A percentile compares a stretch with the other conserved stretches of the same genome.
Evolutionary conservation across 2,113 vertebrate genomes (phyloP).

Genomic region (Platanista minor): DNA sequence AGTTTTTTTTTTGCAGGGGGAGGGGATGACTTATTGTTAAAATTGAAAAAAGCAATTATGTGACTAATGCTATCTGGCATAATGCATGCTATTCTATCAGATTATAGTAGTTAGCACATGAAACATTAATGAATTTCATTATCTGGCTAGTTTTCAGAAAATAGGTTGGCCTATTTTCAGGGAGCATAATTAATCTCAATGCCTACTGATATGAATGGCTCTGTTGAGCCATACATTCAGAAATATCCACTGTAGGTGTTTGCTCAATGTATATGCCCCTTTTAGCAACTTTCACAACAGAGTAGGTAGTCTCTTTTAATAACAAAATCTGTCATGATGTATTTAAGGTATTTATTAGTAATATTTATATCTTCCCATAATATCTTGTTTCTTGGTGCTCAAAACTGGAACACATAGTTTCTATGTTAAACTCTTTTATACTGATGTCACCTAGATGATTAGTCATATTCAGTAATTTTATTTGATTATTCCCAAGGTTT

Average conservation of each 20-base stretch:
- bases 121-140: conserved; percentile 15
- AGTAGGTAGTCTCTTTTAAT: not conserved
- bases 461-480: not conserved
- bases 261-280: not conserved
- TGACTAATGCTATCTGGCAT: not conserved
- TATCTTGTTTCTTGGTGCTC: not conserved
- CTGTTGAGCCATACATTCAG: not conserved
- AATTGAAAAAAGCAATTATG: not conserved
- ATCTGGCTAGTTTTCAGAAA: not conserved
- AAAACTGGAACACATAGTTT: not conserved
- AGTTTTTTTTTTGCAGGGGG: not conserved
- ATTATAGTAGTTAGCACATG: not conserved
- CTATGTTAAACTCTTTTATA: not conserved
- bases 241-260: not conserved
- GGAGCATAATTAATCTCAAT: not conserved
- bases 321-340: not conserved
- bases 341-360: not conserved
- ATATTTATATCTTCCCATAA: not conserved
- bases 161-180: not conserved
- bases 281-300: not conserved
- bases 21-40: not conserved
- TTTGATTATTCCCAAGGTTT: not conserved
- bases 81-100: not conserved
- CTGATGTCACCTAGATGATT: not conserved
- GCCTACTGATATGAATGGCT: not conserved